Evolutionary conservation across 2,888 invertebrate genomes (phyloP).

Genomic region (Capitulum mitella): DNA sequence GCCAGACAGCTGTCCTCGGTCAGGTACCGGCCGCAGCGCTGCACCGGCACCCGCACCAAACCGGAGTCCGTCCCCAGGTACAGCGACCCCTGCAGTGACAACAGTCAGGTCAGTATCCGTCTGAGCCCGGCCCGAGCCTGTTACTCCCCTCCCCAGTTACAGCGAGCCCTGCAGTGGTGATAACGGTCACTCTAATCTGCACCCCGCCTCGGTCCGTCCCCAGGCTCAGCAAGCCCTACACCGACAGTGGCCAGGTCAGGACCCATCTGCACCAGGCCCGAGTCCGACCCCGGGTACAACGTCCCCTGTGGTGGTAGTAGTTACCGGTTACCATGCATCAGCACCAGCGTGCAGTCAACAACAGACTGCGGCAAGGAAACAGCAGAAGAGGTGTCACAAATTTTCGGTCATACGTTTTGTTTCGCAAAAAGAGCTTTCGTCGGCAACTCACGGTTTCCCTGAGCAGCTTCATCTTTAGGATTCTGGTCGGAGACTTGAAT

Average conservation of each 20-base stretch:
- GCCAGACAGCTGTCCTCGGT: conserved; percentile 64
- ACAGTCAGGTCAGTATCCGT: neutral
- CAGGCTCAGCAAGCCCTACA: neutral
- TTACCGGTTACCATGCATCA: too few relatives aligned
- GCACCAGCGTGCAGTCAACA: too few relatives aligned
- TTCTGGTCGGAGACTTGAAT: conserved; percentile 46
- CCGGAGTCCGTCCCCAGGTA: conserved; percentile 65
- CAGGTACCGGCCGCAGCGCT: conserved; percentile 67
- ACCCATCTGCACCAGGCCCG: neutral
- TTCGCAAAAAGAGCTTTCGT: too few relatives aligned
- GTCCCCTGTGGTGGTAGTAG: too few relatives aligned
- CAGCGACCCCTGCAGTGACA: conserved; percentile 55
- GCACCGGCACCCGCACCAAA: conserved; percentile 64
- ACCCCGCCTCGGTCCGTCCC: neutral
- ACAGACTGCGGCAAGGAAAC: too few relatives aligned
- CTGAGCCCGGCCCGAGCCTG: too few relatives aligned
- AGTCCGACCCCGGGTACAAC: neutral
- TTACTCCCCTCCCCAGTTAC: too few relatives aligned
- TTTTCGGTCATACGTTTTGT: too few relatives aligned
- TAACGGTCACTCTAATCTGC: neutral
- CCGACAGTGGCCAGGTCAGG: too few relatives aligned
- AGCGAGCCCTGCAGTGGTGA: too few relatives aligned
- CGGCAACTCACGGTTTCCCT: conserved; percentile 26
- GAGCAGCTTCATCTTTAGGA: conserved; percentile 40
- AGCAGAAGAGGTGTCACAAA: too few relatives aligned